phyloP scores from a whole-genome alignment of 2,888 invertebrate species.

The Lobophora halterata region DNA sequence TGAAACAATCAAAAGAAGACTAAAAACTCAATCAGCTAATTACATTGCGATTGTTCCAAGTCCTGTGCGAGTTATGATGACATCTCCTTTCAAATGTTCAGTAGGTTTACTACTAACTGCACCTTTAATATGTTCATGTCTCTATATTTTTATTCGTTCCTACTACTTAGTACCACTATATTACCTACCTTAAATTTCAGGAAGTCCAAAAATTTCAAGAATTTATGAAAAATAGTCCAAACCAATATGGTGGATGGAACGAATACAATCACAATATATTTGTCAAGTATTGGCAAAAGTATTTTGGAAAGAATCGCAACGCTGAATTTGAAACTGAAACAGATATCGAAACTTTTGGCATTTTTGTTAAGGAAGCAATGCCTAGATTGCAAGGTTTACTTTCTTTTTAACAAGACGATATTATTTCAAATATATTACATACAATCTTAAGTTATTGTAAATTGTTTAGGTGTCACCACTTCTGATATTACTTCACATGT shows the following conservation, averaged over 20 bases:
- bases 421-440: not conserved
- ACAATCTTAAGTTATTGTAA: no score
- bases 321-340: slow-evolving; percentile 17
- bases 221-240: slow-evolving; percentile 69
- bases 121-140: slow-evolving; percentile 3
- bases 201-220: slow-evolving; percentile 79
- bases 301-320: slow-evolving; percentile 34
- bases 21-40: slow-evolving; percentile 37
- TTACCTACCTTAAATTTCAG: no score
- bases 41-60: slow-evolving; percentile 60
- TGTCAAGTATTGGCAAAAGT: slow-evolving; percentile 63
- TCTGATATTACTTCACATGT: slow-evolving; percentile 50
- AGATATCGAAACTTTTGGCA: slow-evolving; percentile 26
- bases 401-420: not conserved
- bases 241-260: slow-evolving; percentile 80
- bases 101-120: slow-evolving; percentile 43
- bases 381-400: slow-evolving; percentile 50
- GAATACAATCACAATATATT: slow-evolving; percentile 79
- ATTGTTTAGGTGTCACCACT: slow-evolving; percentile 39
- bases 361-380: slow-evolving; percentile 45
- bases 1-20: slow-evolving; percentile 27
- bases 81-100: slow-evolving; percentile 58
- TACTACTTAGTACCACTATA: no score
- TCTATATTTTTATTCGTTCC: no score
- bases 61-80: slow-evolving; percentile 59